Base-by-base conservation (phyloP, 2,888 invertebrate genomes). In the Cosmia pyralina region DNA sequence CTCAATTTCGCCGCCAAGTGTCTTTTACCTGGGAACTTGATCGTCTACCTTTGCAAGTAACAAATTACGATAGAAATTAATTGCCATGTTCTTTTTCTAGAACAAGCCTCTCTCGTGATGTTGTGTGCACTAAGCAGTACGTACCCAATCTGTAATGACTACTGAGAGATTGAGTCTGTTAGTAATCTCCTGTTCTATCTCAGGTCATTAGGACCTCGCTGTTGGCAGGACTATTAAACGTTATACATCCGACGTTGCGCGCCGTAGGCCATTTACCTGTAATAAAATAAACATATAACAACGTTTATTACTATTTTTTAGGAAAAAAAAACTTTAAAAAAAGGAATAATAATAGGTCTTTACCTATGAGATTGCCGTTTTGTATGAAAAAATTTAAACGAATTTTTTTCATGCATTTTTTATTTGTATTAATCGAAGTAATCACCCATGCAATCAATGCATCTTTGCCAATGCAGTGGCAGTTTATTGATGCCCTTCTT, bases 101-200 rank as follows among this genome's bases (percentile, higher is more conserved):
- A 44, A 11, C 19, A 41, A 48, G 44, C n/a, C 10, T 0, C 17
- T 41, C 10, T 4, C 53, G 34, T 15, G 10, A 50, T 15, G 28
- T 62, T 28, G 10, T 28, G n/a, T 55, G 48, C 48, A 62, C 48
- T 62, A 13, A 41, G 13, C 13, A 60, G 17, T n/a, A 55, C n/a
- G 17, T 19, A 41, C 48, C 41, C 41, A 62, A 70, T 57, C 71
- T 62, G 46, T 58, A 63, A 72, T 74, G 44, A 52, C 63, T 52
- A 15, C 19, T 11, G 44, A 62, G 62, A n/a, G 8, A 34, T 34
- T n/a, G 73, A 52, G 8, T 59, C 44, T 44, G 52, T 19, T 28
- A 11, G 17, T 73, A 59, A 73, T 72, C 41, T 38, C 48, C n/a
- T n/a, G 8, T 55, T 10, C 28, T 6, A 66, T 44, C 80, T 44